Evolutionary conservation across 2,797 vertebrate genomes (phyloP), one percentile per base, ranked within the genome.

Genomic region (Hemitrygon akajei): DNA sequence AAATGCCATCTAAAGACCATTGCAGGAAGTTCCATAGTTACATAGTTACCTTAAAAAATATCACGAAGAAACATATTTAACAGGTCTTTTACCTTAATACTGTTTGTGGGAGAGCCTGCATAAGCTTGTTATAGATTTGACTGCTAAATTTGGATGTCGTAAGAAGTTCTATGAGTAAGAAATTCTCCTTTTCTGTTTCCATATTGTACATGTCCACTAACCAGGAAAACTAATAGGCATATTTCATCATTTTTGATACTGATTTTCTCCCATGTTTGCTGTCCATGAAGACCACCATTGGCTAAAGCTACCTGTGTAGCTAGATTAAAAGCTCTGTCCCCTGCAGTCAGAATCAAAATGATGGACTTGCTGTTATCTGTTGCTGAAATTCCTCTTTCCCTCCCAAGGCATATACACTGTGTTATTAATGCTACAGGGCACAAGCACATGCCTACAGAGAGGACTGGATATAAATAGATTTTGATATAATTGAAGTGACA

Each of bases 401-500:
- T 89, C 86, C 86, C 34, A 63, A 89, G 86, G n/a, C 86, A 89
- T n/a, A 69, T 69, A 69, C 18, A 69, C n/a, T 89, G 86, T 10
- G 86, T 89, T 89, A 89, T 89, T 89, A 69, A 89, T 69, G 86
- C 86, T 89, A 89, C 60, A 89, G 63, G 86, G 86, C 63, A 69
- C 86, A 89, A 66, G 63, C 86, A 89, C 86, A 69, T 89, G 86
- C 60, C 63, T 37, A 37, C 63, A 89, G 86, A 69, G 86, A 89
- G 86, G 7, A 69, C 34, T 69, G 63, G n/a, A 11, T 89, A 89
- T 89, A 89, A 89, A 89, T 89, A 89, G 60, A 69, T 10, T 69
- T 89, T 89, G 86, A 89, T 89, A 89, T 89, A 89, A 89, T 69
- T 69, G 63, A 89, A 89, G 86, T 89, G 86, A 89, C 86, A 89